Percentiles rank a stretch among this genome's conserved stretches.
phyloP scores from a whole-genome alignment of 2,888 invertebrate genomes.

The Ichneumon xanthorius region DNA sequence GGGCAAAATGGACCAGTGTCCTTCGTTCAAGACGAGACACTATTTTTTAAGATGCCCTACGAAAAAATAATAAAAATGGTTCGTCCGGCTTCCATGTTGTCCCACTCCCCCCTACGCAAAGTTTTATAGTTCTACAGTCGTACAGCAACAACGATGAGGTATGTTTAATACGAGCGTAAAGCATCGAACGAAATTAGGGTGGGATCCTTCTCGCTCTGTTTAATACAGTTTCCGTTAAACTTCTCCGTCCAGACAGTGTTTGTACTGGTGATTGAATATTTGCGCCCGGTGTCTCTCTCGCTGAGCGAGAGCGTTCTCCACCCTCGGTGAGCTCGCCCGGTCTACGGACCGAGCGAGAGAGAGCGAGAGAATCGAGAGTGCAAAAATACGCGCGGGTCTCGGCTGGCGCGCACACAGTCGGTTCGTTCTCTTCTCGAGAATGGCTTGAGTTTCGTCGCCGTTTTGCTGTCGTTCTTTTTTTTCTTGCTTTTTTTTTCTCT shows the following conservation, averaged over 20 bases:
- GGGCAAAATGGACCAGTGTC: neutral
- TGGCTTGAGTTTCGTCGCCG: slow-evolving; percentile 73
- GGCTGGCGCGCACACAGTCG: slow-evolving; percentile 55
- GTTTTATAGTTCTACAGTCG: neutral
- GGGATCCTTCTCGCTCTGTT: neutral
- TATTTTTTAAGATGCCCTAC: neutral
- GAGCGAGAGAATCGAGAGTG: slow-evolving; percentile 59
- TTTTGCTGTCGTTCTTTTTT: slow-evolving; percentile 71
- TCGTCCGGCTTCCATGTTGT: neutral
- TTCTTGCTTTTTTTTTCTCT: slow-evolving; percentile 41
- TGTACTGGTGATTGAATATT: slow-evolving; percentile 75
- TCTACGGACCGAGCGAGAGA: slow-evolving; percentile 3
- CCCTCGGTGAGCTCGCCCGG: slow-evolving; percentile 58
- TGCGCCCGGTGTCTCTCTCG: slow-evolving; percentile 66
- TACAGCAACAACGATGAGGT: neutral
- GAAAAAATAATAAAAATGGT: neutral
- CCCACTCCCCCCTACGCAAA: neutral
- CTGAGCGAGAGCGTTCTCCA: slow-evolving; percentile 47
- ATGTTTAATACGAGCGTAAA: neutral
- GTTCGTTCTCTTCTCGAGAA: slow-evolving; percentile 66
- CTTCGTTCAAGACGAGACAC: neutral
- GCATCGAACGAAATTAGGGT: slow-evolving; percentile 4
- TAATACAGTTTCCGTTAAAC: slow-evolving; percentile 36
- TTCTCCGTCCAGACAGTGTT: slow-evolving; percentile 59
- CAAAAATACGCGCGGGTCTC: slow-evolving; percentile 72